Conservation (phyloP, 2,797 vertebrate genomes). For the Catostomus latipinnis region DNA sequence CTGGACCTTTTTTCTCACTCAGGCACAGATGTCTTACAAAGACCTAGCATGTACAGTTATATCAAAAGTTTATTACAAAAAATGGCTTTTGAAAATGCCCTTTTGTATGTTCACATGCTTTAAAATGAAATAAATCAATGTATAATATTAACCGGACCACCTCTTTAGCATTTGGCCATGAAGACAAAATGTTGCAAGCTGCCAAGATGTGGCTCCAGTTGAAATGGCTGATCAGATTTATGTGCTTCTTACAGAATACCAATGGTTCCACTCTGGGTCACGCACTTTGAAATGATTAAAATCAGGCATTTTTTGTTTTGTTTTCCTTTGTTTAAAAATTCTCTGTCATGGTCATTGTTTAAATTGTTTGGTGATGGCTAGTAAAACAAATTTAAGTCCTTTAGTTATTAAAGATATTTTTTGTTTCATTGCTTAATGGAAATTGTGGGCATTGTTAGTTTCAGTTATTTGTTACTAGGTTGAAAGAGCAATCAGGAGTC, state of each 20-base stretch:
- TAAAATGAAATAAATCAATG: neutral
- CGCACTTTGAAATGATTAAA: constrained; percentile 26
- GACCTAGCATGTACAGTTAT: neutral
- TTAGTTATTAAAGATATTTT: too few species aligned
- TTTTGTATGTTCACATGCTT: neutral
- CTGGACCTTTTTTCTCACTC: constrained; percentile 4
- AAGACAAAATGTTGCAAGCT: constrained; percentile 21
- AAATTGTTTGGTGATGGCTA: neutral
- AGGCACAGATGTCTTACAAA: constrained; percentile 24
- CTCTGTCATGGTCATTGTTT: neutral
- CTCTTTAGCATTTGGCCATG: constrained; percentile 12
- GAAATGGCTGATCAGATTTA: constrained; percentile 46
- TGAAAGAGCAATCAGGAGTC: neutral
- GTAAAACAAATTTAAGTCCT: neutral
- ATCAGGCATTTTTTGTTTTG: constrained; percentile 8
- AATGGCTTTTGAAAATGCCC: neutral
- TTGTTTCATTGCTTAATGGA: too few species aligned
- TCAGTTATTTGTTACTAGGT: too few species aligned
- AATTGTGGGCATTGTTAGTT: too few species aligned
- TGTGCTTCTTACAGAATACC: constrained; percentile 4
- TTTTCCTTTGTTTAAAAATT: constrained; percentile 5
- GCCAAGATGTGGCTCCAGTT: constrained; percentile 38
- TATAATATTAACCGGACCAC: neutral
- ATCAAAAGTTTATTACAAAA: neutral
- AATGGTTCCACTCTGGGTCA: constrained; percentile 15